Evolutionary conservation across 2,888 invertebrate species (phyloP).

Genomic region (Eucriotettix oculatus): DNA sequence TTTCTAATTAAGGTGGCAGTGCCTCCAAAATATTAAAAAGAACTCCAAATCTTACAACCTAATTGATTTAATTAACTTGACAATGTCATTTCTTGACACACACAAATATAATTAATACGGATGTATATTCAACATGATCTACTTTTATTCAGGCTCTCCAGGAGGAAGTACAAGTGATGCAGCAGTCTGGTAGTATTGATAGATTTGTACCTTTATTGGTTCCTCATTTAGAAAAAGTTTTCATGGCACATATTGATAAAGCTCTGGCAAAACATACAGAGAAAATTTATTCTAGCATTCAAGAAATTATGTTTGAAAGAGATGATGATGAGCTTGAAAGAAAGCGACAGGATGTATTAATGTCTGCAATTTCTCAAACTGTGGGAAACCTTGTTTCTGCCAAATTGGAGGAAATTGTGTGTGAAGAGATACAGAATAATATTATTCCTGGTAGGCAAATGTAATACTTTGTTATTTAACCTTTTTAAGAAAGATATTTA

Average conservation of each 20-base stretch:
- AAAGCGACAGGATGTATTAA: constrained; percentile 32
- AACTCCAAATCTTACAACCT: no score
- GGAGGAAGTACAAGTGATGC: not conserved
- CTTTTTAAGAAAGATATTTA: not conserved
- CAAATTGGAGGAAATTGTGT: constrained; percentile 36
- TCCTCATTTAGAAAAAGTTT: not conserved
- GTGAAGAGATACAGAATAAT: constrained; percentile 31
- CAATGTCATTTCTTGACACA: no score
- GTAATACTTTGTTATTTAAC: no score
- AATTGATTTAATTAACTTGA: no score
- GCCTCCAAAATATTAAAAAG: no score
- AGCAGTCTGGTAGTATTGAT: not conserved
- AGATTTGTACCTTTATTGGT: not conserved
- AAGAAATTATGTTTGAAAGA: constrained; percentile 8
- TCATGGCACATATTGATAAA: constrained; percentile 21
- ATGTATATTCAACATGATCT: no score
- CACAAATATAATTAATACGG: no score
- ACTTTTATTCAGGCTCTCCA: constrained; percentile 2
- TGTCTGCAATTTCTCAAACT: constrained; percentile 35
- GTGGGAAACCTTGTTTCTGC: constrained; percentile 32
- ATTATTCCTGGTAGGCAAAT: constrained; percentile 24
- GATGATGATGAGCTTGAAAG: constrained; percentile 31
- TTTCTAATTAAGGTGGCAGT: no score
- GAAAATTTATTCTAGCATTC: constrained; percentile 13
- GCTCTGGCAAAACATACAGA: constrained; percentile 24